Evolutionary conservation across 2,888 invertebrate genomes (phyloP), one percentile per base, ranked within the genome.

Genomic region (Branchipolynoe longqiensis): DNA sequence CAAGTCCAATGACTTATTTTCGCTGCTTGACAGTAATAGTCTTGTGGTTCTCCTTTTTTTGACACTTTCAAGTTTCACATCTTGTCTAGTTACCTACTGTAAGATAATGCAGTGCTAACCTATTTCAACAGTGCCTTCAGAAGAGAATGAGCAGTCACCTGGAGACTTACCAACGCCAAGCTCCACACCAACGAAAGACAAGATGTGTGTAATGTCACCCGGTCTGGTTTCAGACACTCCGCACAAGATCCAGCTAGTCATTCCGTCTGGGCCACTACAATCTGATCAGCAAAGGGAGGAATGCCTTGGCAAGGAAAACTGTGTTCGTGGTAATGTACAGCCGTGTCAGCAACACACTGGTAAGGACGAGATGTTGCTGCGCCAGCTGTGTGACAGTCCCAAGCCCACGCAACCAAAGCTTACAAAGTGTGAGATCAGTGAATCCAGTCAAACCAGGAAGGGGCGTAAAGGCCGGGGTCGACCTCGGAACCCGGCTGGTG

Each of bases 151-250:
- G 18, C 8, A 48, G 8, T 12, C 48, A 8, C 14, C 33, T 1
- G 69, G 69, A 69, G 69, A 41, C 4, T 48, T 78, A 25, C 78
- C 78, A 4, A 83, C 83, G 6, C 83, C 83, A 40, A 64, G 64
- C 14, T 58, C 83, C 40, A 83, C 83, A n/a, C 83, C 83, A 31
- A 83, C 83, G 25, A 83, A 83, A 41, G 41, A 59, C 83, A 78
- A 78, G n/a, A n/a, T n/a, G 25, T 48, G 4, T 48, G 78, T 25
- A 38, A 12, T 14, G 12, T 69, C 38, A 8, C 36, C 69, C 4
- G 69, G n/a, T 4, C 1, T 22, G 12, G 36, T 2, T 18, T 14
- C 1, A 1, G 69, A 69, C 69, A 69, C 69, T 1, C 69, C 69
- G n/a, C 69, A 69, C 38, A 69, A 33, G 18, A 69, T 69, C 33